These are phyloP conservation scores for Passer montanus DNA, from an alignment of 2,113 vertebrate genomes.

Conservation along the genomic window DNA sequence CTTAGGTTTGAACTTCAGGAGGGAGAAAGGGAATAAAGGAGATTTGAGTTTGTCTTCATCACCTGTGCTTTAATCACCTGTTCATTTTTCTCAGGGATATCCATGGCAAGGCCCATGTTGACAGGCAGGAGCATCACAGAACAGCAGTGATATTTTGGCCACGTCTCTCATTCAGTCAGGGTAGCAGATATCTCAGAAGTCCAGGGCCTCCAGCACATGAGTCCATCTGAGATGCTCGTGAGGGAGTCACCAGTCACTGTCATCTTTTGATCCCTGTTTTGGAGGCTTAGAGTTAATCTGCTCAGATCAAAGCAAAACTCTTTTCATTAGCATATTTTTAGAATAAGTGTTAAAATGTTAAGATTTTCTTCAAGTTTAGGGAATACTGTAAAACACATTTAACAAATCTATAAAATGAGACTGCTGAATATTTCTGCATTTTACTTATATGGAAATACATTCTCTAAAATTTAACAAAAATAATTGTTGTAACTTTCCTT, in stretches of 20 bases:
- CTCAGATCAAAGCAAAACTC: slow-evolving; percentile 24
- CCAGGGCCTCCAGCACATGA: not conserved
- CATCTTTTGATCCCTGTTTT: not conserved
- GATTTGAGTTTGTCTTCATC: not conserved
- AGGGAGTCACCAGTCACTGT: not conserved
- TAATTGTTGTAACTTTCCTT: slow-evolving; percentile 8
- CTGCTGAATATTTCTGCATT: slow-evolving; percentile 32
- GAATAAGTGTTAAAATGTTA: slow-evolving; percentile 6
- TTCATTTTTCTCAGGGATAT: not conserved
- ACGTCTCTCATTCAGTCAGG: not conserved
- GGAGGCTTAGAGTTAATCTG: slow-evolving; percentile 12
- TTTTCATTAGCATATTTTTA: not conserved
- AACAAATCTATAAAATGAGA: slow-evolving; percentile 26
- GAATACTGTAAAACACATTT: slow-evolving; percentile 35
- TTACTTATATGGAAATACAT: slow-evolving; percentile 31
- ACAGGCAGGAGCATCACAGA: not conserved
- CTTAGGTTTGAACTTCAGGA: not conserved
- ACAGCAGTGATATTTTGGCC: not conserved
- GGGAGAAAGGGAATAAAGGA: not conserved
- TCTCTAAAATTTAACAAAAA: slow-evolving; percentile 25
- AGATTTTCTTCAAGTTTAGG: slow-evolving; percentile 28
- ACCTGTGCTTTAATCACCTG: not conserved
- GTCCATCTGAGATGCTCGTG: not conserved
- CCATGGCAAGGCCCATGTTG: not conserved
- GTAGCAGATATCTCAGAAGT: not conserved